Evolutionary conservation across 2,113 vertebrate genomes (phyloP), one percentile per base, ranked within the genome.

Genomic region (Ctenomys sociabilis): DNA sequence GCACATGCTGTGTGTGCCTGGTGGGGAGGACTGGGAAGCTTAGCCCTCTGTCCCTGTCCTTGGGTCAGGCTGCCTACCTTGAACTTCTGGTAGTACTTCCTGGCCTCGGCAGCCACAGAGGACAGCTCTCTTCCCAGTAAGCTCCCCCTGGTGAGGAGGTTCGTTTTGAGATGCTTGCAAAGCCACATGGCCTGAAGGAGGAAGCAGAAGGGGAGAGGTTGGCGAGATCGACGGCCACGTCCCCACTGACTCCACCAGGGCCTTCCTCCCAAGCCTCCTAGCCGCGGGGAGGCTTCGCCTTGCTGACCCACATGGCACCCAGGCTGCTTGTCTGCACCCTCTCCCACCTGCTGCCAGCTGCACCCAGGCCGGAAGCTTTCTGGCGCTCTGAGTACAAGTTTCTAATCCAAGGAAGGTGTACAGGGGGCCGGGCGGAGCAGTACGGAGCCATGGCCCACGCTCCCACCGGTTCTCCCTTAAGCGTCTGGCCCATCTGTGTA

Each of bases 141-240:
- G 97, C 90, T 98, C 92, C 98, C 98, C 92, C 7, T 77, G 80
- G 98, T 98, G 88, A 99, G 82, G 52, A 82, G 97, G 3, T 91
- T 90, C 78, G 97, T 97, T 95, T 97, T 97, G 73, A 99, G 98
- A 75, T 98, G 98, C 96, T 98, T 98, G 97, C 98, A 98, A 54
- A 99, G 98, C 98, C 98, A 98, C 98, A 98, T 98, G 7, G 98
- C 98, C 98, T 99, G 96, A n/a, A 68, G 95, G 80, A 45, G 64
- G 59, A 61, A 45, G 14, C 1, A 1, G 35, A 28, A 32, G 43
- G 1, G 21, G 30, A 1, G 10, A 21, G 0, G 0, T 59, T 0
- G 26, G 86, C 52, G 92, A 96, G 85, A 81, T 85, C 94, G 94
- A 63, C 1, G 35, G 94, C 95, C 49, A 30, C 1, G 28, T 22